phyloP scores from a whole-genome alignment of 1,140 invertebrate species.

The Zaprionus tsacasi region DNA sequence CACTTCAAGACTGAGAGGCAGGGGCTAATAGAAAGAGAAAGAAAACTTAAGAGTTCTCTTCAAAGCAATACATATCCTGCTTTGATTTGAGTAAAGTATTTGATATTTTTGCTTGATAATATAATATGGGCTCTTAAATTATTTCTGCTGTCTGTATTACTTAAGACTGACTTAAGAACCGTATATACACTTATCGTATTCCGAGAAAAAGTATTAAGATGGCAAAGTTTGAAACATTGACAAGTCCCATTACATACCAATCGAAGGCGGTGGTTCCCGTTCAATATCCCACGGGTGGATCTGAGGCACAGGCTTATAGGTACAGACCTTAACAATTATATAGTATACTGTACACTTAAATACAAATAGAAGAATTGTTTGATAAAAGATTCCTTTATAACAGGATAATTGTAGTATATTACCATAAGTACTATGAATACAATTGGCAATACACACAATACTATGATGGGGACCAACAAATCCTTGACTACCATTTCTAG shows the following conservation, averaged over 20 bases:
- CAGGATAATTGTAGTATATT: no score
- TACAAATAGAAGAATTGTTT: neutral
- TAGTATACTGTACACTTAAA: neutral
- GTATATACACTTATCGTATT: no score
- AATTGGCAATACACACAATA: neutral
- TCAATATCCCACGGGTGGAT: neutral
- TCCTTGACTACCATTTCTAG: neutral
- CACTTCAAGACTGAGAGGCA: conserved; percentile 31
- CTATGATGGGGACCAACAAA: neutral
- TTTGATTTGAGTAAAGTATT: neutral
- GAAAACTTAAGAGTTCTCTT: neutral
- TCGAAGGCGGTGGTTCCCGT: neutral
- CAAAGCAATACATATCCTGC: neutral
- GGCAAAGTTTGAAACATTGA: neutral
- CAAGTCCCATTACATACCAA: conserved; percentile 37
- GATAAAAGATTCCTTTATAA: neutral
- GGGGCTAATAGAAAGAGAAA: neutral
- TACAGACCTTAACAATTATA: neutral
- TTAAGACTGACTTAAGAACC: no score
- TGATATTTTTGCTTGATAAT: neutral
- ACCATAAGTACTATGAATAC: neutral
- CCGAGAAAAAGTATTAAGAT: neutral
- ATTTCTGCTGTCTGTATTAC: no score
- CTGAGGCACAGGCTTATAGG: neutral
- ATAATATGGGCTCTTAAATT: neutral